phyloP scores from a whole-genome alignment of 2,113 vertebrate species.

The Aramus guarauna region DNA sequence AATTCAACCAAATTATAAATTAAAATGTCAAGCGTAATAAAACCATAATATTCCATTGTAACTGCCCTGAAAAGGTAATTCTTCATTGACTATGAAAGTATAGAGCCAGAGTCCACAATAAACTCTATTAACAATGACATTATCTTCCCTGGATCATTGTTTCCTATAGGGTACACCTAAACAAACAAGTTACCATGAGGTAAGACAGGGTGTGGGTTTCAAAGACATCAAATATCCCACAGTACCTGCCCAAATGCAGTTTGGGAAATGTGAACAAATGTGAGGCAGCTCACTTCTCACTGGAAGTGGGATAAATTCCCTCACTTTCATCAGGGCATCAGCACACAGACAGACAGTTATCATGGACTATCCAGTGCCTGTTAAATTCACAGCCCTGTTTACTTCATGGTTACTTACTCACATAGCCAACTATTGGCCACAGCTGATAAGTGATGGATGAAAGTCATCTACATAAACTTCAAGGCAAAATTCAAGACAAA shows the following conservation, averaged over 20 bases:
- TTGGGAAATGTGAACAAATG: background rate
- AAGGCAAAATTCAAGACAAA: background rate
- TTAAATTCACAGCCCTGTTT: background rate
- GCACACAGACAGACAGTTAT: background rate
- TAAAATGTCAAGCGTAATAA: background rate
- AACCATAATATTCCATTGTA: background rate
- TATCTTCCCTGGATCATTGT: background rate
- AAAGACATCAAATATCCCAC: background rate
- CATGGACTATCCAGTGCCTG: fast-evolving
- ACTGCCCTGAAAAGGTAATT: background rate
- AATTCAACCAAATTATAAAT: background rate
- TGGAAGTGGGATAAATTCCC: background rate
- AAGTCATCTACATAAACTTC: background rate
- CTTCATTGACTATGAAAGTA: background rate
- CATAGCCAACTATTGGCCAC: background rate
- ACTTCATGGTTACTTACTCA: background rate
- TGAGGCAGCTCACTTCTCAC: background rate
- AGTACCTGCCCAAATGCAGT: background rate
- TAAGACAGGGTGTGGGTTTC: background rate
- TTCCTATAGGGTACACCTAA: background rate
- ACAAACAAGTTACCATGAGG: background rate
- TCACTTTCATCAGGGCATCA: background rate
- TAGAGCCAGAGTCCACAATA: background rate
- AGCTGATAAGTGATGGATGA: background rate
- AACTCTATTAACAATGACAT: background rate